Evolutionary conservation across 2,797 vertebrate species (phyloP).

Genomic region (Prunella strophiata): DNA sequence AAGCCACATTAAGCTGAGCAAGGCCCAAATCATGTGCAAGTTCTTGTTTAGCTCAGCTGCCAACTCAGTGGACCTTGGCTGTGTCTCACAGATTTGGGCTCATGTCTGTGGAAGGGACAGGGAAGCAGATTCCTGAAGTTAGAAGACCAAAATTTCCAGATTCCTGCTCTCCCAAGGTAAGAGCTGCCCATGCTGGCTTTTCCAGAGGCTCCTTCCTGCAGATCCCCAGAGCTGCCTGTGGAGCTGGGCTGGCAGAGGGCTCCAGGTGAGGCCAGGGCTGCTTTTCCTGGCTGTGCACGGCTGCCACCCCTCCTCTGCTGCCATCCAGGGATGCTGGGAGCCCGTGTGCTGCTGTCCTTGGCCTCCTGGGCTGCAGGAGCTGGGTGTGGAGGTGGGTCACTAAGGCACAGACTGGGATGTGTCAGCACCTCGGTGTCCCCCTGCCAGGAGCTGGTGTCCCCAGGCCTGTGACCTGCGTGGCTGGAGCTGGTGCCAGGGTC

Average conservation of each 20-base stretch:
- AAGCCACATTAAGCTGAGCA: not conserved
- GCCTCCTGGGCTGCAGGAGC: accelerated
- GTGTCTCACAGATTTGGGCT: not conserved
- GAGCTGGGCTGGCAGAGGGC: not conserved
- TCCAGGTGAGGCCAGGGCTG: not conserved
- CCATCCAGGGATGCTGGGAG: accelerated
- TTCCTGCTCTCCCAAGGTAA: not conserved
- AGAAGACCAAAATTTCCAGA: not conserved
- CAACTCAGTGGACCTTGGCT: not conserved
- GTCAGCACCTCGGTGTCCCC: not conserved
- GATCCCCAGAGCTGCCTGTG: accelerated
- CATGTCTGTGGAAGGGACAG: accelerated
- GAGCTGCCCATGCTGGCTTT: not conserved
- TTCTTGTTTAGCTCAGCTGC: not conserved
- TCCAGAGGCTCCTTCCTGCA: not conserved
- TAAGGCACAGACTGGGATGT: accelerated
- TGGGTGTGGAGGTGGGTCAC: not conserved
- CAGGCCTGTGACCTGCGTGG: not conserved
- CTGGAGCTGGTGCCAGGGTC: not conserved
- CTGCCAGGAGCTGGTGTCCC: not conserved
- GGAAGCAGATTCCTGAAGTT: not conserved
- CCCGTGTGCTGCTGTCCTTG: accelerated
- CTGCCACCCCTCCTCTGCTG: not conserved
- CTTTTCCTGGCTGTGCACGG: accelerated
- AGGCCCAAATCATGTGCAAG: not conserved